phyloP scores from a whole-genome alignment of 2,113 vertebrate species.

The Puma concolor region DNA sequence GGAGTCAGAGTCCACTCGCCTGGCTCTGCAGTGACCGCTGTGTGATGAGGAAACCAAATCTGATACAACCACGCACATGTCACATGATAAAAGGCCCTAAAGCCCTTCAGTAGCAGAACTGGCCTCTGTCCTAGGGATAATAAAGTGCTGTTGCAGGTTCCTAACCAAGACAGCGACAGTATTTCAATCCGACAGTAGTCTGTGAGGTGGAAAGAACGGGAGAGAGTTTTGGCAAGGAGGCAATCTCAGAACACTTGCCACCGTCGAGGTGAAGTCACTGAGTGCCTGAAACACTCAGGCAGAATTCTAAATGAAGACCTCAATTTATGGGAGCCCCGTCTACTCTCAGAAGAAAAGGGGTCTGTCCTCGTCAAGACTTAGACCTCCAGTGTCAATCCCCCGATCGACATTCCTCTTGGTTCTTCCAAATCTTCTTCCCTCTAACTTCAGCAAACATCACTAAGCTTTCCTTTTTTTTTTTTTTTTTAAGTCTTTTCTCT shows the following conservation, averaged over 20 bases:
- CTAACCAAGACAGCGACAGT: background rate
- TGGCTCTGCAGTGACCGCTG: background rate
- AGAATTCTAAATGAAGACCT: background rate
- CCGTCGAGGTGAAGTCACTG: background rate
- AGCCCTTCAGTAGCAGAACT: background rate
- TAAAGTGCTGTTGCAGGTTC: background rate
- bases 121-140: background rate
- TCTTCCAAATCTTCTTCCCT: background rate
- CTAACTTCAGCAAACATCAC: background rate
- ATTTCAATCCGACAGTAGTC: background rate
- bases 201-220: background rate
- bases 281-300: background rate
- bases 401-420: too few species aligned
- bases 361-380: background rate
- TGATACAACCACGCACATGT: fast-evolving
- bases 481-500: background rate
- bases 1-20: background rate
- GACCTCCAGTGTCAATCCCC: fast-evolving
- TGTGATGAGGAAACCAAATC: background rate
- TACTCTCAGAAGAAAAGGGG: background rate
- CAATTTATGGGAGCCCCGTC: background rate
- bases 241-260: background rate
- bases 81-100: background rate
- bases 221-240: background rate
- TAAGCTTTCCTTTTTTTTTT: background rate